Evolutionary conservation across 2,797 vertebrate genomes (phyloP).

Genomic region (Chromobotia macracanthus): DNA sequence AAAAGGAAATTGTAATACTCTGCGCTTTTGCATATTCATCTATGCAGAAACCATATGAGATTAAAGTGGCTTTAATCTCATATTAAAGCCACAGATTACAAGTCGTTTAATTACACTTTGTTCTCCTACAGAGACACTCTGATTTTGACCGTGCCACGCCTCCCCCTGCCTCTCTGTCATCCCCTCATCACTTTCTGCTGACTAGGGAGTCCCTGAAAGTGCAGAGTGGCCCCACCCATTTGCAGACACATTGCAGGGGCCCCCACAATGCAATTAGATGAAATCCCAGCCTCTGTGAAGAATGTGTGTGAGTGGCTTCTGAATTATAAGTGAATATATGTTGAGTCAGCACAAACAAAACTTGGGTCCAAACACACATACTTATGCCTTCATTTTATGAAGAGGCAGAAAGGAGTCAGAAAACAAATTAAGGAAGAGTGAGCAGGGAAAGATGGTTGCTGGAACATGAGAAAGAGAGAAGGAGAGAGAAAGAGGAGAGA

Average conservation of each 20-base stretch:
- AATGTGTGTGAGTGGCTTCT: constrained; percentile 39
- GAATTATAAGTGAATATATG: constrained; percentile 43
- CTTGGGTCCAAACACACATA: constrained; percentile 9
- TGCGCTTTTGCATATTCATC: no score
- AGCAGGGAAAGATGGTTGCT: background rate
- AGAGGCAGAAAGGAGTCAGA: constrained; percentile 1
- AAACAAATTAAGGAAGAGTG: constrained; percentile 3
- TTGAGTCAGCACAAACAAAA: constrained; percentile 42
- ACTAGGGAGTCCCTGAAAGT: constrained; percentile 53
- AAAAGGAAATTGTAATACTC: no score
- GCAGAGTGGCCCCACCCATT: constrained; percentile 43
- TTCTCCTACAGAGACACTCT: constrained; percentile 32
- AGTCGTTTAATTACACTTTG: constrained; percentile 69
- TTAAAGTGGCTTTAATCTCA: no score
- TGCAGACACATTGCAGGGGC: constrained; percentile 43
- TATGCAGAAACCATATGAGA: no score
- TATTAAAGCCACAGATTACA: constrained; percentile 64
- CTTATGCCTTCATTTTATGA: constrained; percentile 6
- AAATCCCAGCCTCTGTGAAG: constrained; percentile 39
- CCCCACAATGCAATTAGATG: constrained; percentile 50
- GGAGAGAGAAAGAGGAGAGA: no score
- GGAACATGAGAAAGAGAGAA: background rate
- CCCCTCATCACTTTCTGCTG: constrained; percentile 52
- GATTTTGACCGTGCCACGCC: background rate
- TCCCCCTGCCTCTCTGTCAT: background rate